Percentiles rank a stretch among this genome's conserved stretches.
phyloP scores from a whole-genome alignment of 92 coral and sea anemone species.

The Zoanthus solanderi region DNA sequence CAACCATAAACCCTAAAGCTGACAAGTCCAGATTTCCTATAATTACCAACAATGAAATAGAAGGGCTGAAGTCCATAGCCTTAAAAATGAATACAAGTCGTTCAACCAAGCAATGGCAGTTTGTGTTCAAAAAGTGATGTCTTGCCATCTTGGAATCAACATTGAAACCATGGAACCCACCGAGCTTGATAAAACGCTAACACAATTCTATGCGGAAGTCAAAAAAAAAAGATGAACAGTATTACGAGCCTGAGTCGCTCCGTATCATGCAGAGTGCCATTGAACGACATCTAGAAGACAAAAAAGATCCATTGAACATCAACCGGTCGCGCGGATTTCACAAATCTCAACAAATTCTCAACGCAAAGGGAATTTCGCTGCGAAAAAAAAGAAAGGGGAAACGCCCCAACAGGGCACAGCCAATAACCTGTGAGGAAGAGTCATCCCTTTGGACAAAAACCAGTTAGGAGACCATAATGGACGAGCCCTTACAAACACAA shows the following conservation, averaged over 20 bases:
- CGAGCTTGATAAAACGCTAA: conserved; percentile 55
- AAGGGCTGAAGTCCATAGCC: conserved; percentile 6
- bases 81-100: conserved; percentile 47
- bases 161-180: conserved; percentile 46
- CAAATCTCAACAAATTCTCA: conserved; percentile 39
- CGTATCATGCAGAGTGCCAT: conserved; percentile 60
- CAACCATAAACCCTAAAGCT: not conserved
- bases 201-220: conserved; percentile 64
- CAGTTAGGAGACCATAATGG: conserved; percentile 7
- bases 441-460: conserved; percentile 7
- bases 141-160: conserved; percentile 29
- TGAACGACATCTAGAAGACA: conserved; percentile 55
- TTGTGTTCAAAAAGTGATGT: conserved; percentile 45
- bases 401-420: not conserved
- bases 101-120: conserved; percentile 57
- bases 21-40: conserved; percentile 15
- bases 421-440: conserved; percentile 4
- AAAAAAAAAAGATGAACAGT: conserved; percentile 46
- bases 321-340: conserved; percentile 43
- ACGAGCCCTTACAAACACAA: not conserved
- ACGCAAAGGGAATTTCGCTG: conserved; percentile 17
- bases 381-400: conserved; percentile 16
- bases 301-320: conserved; percentile 41
- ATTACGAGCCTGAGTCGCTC: conserved; percentile 59
- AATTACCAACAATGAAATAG: not conserved